Evolutionary conservation across 2,888 invertebrate genomes (phyloP), one percentile per base, ranked within the genome.

Genomic region (Eilema depressum): DNA sequence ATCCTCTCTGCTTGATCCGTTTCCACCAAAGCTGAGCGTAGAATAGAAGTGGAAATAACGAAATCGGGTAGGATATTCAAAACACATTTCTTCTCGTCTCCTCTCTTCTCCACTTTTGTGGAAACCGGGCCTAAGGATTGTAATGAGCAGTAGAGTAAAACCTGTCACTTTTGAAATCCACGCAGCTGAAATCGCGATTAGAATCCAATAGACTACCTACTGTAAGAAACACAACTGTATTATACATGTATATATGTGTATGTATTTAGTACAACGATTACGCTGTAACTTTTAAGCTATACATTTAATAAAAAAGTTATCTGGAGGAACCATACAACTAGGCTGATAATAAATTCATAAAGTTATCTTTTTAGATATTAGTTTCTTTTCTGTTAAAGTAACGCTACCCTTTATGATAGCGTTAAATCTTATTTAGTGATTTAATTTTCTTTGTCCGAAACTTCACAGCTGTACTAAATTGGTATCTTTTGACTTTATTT

Each of bases 321-420:
- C 20, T 63, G 20, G 1, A 41, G 26, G 25, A 63, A 41, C 25
- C 25, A 63, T 41, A 41, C 41, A 4, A 20, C 53, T 10, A 5
- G 2, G 17, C 26, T 25, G 26, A 63, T 41, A 63, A 63, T 63
- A 20, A 63, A 63, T 63, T 63, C 63, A 63, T 41, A 20, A 63
- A 26, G 11, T 23, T 63, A 41, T 8, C 41, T 20, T 63, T 25
- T 41, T 10, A 63, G 41, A 26, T 41, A 53, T 53, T n/a, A 53
- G n/a, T 53, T 53, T 47, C 17, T 47, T 47, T 47, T 10, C 53
- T n/a, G 53, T n/a, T 7, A 7, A 47, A 47, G 20, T 20, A 20
- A 0, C 3, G 4, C 47, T 37, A 11, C 33, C 33, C 47, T 5
- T 47, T 47, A 20, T 5, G 47, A 20, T 47, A 47, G 47, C 47